Evolutionary conservation across 2,797 vertebrate genomes (phyloP).

Genomic region (Okamejei kenojei): DNA sequence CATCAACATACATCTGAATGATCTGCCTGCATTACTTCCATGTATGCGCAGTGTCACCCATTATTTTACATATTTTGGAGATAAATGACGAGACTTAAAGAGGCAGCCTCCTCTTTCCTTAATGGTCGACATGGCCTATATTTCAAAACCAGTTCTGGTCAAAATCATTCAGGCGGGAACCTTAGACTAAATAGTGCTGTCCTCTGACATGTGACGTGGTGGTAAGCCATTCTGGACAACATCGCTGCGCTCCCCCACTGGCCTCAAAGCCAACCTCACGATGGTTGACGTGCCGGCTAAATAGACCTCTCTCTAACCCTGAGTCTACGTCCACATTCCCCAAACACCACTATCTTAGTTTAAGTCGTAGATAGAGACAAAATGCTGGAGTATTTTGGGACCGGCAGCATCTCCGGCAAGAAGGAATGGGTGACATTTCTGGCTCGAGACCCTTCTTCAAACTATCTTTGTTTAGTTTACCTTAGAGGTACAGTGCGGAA

Average conservation of each 20-base stretch:
- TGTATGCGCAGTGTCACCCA: neutral
- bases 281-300: neutral
- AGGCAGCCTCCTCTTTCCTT: neutral
- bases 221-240: neutral
- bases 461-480: too few species aligned
- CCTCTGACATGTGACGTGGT: neutral
- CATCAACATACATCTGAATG: neutral
- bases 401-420: too few species aligned
- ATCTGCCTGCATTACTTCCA: neutral
- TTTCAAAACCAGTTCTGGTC: neutral
- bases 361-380: too few species aligned
- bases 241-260: neutral
- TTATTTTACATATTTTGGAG: neutral
- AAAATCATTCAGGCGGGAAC: neutral
- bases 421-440: too few species aligned
- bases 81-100: neutral
- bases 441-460: too few species aligned
- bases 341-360: too few species aligned
- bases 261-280: neutral
- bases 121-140: neutral
- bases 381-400: too few species aligned
- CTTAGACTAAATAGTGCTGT: neutral
- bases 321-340: neutral
- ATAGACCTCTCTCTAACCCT: neutral
- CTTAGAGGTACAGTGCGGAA: too few species aligned